Conservation (phyloP, 2,797 vertebrate species). For the Crax fasciolata region DNA sequence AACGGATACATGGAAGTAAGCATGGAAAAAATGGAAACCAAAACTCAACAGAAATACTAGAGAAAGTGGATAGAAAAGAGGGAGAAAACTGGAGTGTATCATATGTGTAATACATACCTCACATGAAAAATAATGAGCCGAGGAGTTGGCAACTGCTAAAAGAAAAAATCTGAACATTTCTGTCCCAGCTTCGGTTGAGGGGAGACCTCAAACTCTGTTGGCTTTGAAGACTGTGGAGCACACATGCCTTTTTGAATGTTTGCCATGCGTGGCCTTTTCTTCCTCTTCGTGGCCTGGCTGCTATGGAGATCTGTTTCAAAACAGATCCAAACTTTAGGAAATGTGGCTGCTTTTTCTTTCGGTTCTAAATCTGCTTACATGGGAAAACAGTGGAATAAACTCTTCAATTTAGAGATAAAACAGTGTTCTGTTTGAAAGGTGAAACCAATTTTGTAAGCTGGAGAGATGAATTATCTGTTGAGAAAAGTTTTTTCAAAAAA, state of each 20-base stretch:
- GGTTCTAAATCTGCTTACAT: background rate
- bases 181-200: background rate
- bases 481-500: background rate
- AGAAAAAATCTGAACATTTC: background rate
- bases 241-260: background rate
- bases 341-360: background rate
- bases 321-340: constrained; percentile 33
- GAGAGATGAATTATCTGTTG: background rate
- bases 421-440: background rate
- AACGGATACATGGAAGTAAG: background rate
- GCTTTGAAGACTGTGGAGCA: background rate
- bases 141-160: background rate
- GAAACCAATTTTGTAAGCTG: background rate
- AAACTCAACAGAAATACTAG: background rate
- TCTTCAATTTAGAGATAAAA: background rate
- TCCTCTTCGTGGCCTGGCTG: background rate
- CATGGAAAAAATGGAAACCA: background rate
- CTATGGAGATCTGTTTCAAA: constrained; percentile 16
- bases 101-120: background rate
- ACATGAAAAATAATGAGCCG: background rate
- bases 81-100: background rate
- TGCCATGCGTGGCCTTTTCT: background rate
- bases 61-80: background rate
- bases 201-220: background rate
- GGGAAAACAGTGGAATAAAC: background rate